Base-by-base conservation (phyloP, 1,140 invertebrate genomes). In the Trypoxylus dichotomus region DNA sequence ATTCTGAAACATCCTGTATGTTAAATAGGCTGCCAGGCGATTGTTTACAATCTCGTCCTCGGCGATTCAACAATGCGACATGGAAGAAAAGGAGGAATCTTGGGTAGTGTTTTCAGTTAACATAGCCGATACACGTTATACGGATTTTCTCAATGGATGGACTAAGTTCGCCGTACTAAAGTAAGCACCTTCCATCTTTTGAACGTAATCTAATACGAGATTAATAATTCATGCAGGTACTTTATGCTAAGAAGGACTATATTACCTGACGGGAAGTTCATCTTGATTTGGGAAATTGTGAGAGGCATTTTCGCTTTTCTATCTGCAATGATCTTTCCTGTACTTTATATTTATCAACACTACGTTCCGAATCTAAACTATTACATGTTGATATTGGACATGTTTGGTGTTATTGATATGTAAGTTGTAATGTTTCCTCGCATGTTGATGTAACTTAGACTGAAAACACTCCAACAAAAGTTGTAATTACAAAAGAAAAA, bases 221-320 rank as follows among this genome's bases (percentile, higher is more conserved):
- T n/a, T n/a, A 71, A 54, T 11, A 21, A 47, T 58, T 11, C 63
- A 15, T 71, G 19, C 32, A 76, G 76, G 54, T 47, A 29, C 27
- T 74, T 79, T 32, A 43, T 80, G 24, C 25, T 80, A 43, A 29
- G 63, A 27, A 54, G 58, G 3, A 82, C 81, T 0, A 79, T 80
- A 11, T 42, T 60, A 3, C 80, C 79, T 13, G 11, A 78, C 25
- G 77, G 79, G 32, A n/a, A 47, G 2, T 79, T 82, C 85, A 8
- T 83, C 84, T 2, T 85, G 79, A 71, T 79, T 79, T 77, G 87
- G 85, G 73, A 82, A 80, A 58, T 83, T 81, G 75, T 82, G 82
- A 41, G 87, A 85, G 83, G 83, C 3, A 81, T 85, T 2, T 83
- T 84, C 27, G 19, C 87, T 43, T 87, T 84, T 77, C 83, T 86